phyloP scores from a whole-genome alignment of 2,888 invertebrate species.

The Dryobotodes eremita region DNA sequence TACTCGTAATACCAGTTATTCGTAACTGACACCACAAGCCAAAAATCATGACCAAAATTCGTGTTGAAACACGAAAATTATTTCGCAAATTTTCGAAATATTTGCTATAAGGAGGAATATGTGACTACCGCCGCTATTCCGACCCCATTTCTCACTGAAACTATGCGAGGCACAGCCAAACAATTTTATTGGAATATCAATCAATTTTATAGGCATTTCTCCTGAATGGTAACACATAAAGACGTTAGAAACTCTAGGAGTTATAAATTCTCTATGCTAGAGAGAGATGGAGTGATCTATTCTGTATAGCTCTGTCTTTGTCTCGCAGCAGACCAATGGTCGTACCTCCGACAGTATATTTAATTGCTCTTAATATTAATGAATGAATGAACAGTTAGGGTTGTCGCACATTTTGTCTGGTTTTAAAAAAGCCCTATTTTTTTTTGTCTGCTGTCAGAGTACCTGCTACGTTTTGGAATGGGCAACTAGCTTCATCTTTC shows the following conservation, averaged over 20 bases:
- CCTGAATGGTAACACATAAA: constrained; percentile 56
- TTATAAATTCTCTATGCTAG: constrained; percentile 41
- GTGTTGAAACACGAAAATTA: constrained; percentile 34
- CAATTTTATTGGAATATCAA: constrained; percentile 68
- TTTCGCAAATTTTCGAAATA: constrained; percentile 44
- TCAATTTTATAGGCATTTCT: constrained; percentile 64
- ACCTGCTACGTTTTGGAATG: no score
- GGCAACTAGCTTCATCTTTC: no score
- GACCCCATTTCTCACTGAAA: constrained; percentile 54
- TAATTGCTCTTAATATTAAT: constrained; percentile 62
- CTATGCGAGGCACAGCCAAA: constrained; percentile 59
- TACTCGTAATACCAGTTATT: background rate
- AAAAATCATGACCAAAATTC: constrained; percentile 20
- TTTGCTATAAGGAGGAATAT: constrained; percentile 25
- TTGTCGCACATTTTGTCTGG: background rate
- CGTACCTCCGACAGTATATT: constrained; percentile 49
- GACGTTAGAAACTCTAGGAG: constrained; percentile 39
- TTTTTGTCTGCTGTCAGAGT: no score
- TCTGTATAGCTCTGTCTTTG: constrained; percentile 22
- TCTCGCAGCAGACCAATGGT: constrained; percentile 24
- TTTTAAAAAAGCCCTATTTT: background rate
- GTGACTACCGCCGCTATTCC: constrained; percentile 25
- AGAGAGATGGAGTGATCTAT: constrained; percentile 38
- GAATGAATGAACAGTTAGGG: constrained; percentile 46
- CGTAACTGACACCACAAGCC: background rate